phyloP scores from a whole-genome alignment of 2,113 vertebrate genomes.

The Ornithorhynchus anatinus region DNA sequence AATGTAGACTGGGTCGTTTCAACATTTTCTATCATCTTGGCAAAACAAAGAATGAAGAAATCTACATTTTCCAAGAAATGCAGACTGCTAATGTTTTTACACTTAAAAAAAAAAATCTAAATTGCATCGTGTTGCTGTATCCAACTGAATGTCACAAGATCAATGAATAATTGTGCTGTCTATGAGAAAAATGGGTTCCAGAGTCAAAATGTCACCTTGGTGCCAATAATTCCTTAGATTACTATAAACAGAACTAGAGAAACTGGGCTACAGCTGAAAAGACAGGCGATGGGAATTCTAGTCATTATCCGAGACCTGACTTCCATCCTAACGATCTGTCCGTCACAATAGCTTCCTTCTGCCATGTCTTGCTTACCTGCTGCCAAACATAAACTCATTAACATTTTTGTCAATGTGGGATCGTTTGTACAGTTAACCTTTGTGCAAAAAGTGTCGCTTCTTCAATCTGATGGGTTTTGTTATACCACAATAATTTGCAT shows the following conservation, averaged over 20 bases:
- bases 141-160: constrained; percentile 62
- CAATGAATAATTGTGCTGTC: constrained; percentile 62
- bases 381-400: constrained; percentile 64
- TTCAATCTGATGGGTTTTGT: constrained; percentile 68
- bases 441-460: constrained; percentile 55
- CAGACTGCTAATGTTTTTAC: constrained; percentile 28
- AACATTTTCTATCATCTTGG: constrained; percentile 13
- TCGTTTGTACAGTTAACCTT: constrained; percentile 66
- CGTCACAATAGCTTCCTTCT: constrained; percentile 54
- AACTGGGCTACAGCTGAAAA: constrained; percentile 65
- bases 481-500: constrained; percentile 60
- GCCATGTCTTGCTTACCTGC: constrained; percentile 50
- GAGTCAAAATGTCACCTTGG: constrained; percentile 74
- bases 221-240: constrained; percentile 74
- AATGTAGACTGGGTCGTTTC: constrained; percentile 32
- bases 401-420: constrained; percentile 46
- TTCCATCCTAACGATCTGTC: constrained; percentile 69
- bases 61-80: constrained; percentile 27
- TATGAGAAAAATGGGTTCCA: constrained; percentile 66
- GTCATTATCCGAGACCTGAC: constrained; percentile 64
- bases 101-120: constrained; percentile 41
- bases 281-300: constrained; percentile 71
- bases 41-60: constrained; percentile 9
- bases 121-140: constrained; percentile 20
- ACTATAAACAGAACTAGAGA: constrained; percentile 61